Percentiles rank a stretch among this genome's conserved stretches.
phyloP scores from a whole-genome alignment of 2,797 vertebrate genomes.

The Channallabes apus region DNA sequence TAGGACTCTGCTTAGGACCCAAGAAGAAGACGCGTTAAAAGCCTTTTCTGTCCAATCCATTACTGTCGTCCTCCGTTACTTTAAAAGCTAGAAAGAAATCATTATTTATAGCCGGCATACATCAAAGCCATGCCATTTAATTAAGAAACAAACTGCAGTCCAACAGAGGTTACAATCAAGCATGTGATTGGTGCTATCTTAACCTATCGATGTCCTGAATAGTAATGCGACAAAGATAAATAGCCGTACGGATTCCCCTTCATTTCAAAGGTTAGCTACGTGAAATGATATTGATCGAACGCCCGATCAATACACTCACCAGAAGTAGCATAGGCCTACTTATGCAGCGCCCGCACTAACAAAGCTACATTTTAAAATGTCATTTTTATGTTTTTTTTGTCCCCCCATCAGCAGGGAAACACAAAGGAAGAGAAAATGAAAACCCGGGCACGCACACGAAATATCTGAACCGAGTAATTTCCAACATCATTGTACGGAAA shows the following conservation, averaged over 20 bases:
- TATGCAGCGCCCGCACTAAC: background rate
- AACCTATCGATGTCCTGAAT: constrained; percentile 35
- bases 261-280: constrained; percentile 26
- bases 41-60: constrained; percentile 32
- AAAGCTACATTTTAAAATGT: too few relatives aligned
- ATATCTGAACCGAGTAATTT: background rate
- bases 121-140: constrained; percentile 42
- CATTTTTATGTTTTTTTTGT: background rate
- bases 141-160: constrained; percentile 46
- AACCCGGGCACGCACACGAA: background rate
- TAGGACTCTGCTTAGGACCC: background rate
- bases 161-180: constrained; percentile 42
- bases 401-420: background rate
- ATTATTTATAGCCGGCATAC: constrained; percentile 51
- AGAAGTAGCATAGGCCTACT: background rate
- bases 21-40: background rate
- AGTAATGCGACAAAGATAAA: constrained; percentile 43
- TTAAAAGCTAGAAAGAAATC: constrained; percentile 39
- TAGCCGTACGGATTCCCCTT: constrained; percentile 4
- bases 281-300: constrained; percentile 14
- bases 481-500: background rate
- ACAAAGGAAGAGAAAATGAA: background rate
- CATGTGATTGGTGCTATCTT: constrained; percentile 27
- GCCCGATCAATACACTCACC: background rate
- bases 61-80: background rate